phyloP scores from a whole-genome alignment of 2,888 invertebrate genomes.

The Zele albiditarsus region DNA sequence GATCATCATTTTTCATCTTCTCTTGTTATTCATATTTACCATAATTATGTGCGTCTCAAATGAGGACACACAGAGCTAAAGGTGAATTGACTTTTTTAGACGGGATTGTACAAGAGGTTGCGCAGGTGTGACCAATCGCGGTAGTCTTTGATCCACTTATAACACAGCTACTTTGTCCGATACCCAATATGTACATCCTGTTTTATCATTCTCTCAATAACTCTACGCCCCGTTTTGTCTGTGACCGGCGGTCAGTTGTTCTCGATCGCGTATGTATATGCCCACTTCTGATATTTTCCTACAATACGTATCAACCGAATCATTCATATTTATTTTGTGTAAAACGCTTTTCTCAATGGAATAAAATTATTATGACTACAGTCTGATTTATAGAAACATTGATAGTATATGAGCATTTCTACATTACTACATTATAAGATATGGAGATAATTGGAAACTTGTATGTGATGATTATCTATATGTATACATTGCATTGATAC shows the following conservation, averaged over 20 bases:
- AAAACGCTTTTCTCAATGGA: too few species aligned
- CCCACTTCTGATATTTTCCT: neutral
- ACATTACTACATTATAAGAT: too few species aligned
- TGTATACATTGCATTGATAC: too few species aligned
- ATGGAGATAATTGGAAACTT: too few species aligned
- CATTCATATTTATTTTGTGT: too few species aligned
- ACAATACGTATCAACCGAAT: neutral
- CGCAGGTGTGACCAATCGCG: slow-evolving; percentile 73
- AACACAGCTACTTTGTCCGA: slow-evolving; percentile 69
- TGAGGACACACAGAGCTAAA: slow-evolving; percentile 21
- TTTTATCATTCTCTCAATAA: slow-evolving; percentile 20
- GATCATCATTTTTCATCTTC: neutral
- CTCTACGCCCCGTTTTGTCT: slow-evolving; percentile 30
- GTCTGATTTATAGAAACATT: too few species aligned
- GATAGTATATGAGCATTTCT: too few species aligned
- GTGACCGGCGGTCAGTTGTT: neutral
- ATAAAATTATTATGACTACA: too few species aligned
- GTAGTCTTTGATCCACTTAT: slow-evolving; percentile 69
- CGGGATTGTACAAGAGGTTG: slow-evolving; percentile 67
- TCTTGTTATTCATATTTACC: slow-evolving; percentile 18
- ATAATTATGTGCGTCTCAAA: slow-evolving; percentile 9
- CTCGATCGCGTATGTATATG: slow-evolving; percentile 7
- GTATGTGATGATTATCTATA: too few species aligned
- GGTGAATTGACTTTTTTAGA: slow-evolving; percentile 57
- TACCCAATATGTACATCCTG: slow-evolving; percentile 35